Evolutionary conservation across 2,113 vertebrate genomes (phyloP).

Genomic region (Sinocyclocheilus anshuiensis): DNA sequence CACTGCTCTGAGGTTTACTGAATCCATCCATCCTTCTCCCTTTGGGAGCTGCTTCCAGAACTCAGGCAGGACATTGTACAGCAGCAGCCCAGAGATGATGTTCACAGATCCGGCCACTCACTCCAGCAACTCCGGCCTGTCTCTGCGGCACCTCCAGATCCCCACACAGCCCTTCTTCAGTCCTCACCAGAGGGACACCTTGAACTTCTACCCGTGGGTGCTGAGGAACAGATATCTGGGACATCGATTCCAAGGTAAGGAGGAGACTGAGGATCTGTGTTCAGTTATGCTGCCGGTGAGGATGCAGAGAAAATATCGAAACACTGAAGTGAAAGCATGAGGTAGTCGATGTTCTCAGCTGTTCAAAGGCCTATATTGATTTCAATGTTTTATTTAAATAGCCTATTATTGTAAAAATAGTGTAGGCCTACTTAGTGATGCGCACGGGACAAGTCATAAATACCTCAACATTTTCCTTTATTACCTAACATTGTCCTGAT

Average conservation of each 20-base stretch:
- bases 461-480: too few relatives aligned
- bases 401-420: too few relatives aligned
- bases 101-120: constrained; percentile 75
- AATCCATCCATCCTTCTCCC: constrained; percentile 72
- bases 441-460: neutral
- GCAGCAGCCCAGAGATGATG: constrained; percentile 72
- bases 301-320: neutral
- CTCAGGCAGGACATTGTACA: constrained; percentile 73
- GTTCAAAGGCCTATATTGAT: neutral
- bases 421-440: too few relatives aligned
- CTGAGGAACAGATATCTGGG: constrained; percentile 77
- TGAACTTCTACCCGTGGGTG: constrained; percentile 82
- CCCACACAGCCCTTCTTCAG: constrained; percentile 77
- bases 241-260: constrained; percentile 72
- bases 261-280: constrained; percentile 20
- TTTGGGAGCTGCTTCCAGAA: constrained; percentile 78
- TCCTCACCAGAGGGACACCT: constrained; percentile 73
- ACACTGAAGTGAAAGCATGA: too few relatives aligned
- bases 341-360: too few relatives aligned
- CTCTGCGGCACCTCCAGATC: constrained; percentile 76
- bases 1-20: constrained; percentile 73
- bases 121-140: constrained; percentile 62
- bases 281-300: neutral
- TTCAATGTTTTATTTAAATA: neutral
- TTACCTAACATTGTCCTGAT: too few relatives aligned